A percentile compares a stretch with the other conserved stretches of the same genome.
Conservation (phyloP, 2,113 vertebrate genomes). For the Uropsilus gracilis region DNA sequence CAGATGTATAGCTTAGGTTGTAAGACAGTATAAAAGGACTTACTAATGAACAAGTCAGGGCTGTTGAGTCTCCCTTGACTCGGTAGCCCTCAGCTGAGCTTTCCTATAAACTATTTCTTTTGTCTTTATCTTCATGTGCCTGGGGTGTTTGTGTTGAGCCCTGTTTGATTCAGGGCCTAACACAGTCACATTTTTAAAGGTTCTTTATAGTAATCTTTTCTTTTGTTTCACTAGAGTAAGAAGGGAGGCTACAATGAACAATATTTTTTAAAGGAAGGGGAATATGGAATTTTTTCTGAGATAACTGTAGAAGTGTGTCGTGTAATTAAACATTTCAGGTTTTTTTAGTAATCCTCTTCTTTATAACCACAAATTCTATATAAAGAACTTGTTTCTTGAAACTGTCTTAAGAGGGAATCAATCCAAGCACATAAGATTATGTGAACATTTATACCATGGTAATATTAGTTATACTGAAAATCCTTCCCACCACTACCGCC, state of each 20-base stretch:
- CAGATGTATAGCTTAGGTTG: too few species aligned
- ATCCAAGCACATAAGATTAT: slow-evolving; percentile 20
- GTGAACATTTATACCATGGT: background rate
- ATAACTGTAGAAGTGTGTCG: background rate
- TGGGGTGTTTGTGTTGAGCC: too few species aligned
- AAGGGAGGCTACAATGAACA: background rate
- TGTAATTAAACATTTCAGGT: background rate
- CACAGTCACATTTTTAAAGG: too few species aligned
- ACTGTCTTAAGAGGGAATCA: slow-evolving; percentile 25
- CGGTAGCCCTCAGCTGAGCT: too few species aligned
- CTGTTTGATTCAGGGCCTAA: too few species aligned
- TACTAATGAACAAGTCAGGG: too few species aligned
- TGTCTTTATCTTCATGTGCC: too few species aligned
- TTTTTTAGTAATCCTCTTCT: slow-evolving; percentile 45
- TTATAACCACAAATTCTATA: background rate
- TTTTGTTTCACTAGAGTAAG: slow-evolving; percentile 1
- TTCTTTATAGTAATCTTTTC: background rate
- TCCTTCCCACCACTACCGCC: background rate
- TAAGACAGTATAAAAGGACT: too few species aligned
- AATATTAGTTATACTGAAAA: background rate
- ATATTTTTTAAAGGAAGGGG: background rate
- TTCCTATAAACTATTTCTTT: too few species aligned
- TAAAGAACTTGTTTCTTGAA: slow-evolving; percentile 50
- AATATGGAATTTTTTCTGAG: background rate
- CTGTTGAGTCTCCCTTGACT: too few species aligned